Conservation (phyloP, 2,888 invertebrate species). For the Lasioglossum figueresi region DNA sequence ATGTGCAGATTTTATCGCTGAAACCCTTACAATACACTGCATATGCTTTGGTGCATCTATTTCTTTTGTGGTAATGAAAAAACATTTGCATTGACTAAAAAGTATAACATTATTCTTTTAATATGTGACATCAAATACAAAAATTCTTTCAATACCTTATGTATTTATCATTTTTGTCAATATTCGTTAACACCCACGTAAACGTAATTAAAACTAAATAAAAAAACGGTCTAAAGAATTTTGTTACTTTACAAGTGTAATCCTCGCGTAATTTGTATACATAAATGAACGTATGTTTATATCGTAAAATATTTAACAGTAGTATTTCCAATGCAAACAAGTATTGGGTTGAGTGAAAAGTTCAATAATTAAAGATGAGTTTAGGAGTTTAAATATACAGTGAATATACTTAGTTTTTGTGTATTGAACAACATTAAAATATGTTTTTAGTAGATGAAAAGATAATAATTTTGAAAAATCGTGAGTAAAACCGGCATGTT, state of each 20-base stretch:
- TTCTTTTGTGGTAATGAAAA: conserved; percentile 41
- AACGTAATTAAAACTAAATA: neutral
- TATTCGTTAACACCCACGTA: neutral
- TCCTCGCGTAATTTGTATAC: neutral
- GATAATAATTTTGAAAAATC: neutral
- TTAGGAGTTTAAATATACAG: neutral
- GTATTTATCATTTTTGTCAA: neutral
- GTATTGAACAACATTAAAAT: neutral
- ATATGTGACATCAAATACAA: conserved; percentile 18
- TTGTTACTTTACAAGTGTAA: neutral
- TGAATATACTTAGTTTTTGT: neutral
- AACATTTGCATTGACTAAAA: conserved; percentile 31
- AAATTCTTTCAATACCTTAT: conserved; percentile 18
- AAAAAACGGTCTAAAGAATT: neutral
- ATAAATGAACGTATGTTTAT: neutral
- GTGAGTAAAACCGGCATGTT: neutral
- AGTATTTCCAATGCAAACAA: neutral
- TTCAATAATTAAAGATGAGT: neutral
- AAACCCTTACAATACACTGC: neutral
- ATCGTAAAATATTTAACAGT: neutral
- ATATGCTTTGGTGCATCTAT: conserved; percentile 57
- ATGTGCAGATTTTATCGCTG: neutral
- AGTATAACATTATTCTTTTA: conserved; percentile 8
- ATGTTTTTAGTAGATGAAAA: neutral
- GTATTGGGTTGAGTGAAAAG: too few species aligned